phyloP scores from a whole-genome alignment of 2,113 vertebrate genomes.

The Sisor rabdophorus region DNA sequence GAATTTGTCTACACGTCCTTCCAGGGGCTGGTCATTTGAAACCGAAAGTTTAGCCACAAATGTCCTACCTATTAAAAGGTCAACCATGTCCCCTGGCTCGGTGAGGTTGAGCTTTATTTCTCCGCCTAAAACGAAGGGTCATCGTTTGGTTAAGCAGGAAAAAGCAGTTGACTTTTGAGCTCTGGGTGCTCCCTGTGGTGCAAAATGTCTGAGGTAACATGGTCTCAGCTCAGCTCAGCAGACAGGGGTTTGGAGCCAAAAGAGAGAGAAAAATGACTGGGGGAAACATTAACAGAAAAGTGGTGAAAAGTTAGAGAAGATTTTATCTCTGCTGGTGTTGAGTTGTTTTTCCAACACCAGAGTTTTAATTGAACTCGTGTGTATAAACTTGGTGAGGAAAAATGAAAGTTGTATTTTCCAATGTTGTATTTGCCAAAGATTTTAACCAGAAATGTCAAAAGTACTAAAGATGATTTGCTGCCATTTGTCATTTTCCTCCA shows the following conservation, averaged over 20 bases:
- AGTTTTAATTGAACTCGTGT: background rate
- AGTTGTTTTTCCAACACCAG: slow-evolving; percentile 2
- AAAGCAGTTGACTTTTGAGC: slow-evolving; percentile 39
- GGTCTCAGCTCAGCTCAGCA: slow-evolving; percentile 20
- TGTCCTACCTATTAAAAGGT: slow-evolving; percentile 38
- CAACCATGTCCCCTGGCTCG: slow-evolving; percentile 18
- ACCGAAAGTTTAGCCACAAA: slow-evolving; percentile 33
- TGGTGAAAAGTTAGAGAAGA: background rate
- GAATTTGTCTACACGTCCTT: slow-evolving; percentile 5
- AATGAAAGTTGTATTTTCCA: no score
- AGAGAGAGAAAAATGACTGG: background rate
- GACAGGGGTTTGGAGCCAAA: slow-evolving; percentile 8
- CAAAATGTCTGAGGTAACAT: slow-evolving; percentile 35
- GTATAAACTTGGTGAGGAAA: no score
- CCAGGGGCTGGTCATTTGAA: slow-evolving; percentile 23
- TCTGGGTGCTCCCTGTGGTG: slow-evolving; percentile 22
- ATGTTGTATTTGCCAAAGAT: no score
- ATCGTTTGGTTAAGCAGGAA: slow-evolving; percentile 34
- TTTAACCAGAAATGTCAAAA: no score
- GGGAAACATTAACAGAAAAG: background rate
- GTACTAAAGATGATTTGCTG: no score
- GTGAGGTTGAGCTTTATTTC: slow-evolving; percentile 27
- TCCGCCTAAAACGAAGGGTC: slow-evolving; percentile 38
- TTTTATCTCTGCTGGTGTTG: background rate
- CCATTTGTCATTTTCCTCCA: no score